Evolutionary conservation across 2,113 vertebrate species (phyloP).

Genomic region (Sterrhoptilus dennistouni): DNA sequence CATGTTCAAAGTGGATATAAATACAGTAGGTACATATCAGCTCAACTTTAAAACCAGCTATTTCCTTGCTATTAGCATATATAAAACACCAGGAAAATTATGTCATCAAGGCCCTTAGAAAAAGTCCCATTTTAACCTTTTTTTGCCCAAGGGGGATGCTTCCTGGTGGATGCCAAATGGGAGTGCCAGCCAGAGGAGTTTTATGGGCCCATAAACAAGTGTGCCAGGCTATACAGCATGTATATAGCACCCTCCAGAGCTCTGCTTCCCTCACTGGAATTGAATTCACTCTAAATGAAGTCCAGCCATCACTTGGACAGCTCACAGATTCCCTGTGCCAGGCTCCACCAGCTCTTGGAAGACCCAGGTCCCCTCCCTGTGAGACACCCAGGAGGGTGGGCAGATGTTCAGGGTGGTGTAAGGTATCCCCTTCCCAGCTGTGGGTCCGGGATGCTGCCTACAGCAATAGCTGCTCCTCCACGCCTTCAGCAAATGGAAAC

Average conservation of each 20-base stretch:
- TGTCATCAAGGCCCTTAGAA: neutral
- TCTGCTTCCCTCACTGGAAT: neutral
- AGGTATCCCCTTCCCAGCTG: neutral
- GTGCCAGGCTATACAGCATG: neutral
- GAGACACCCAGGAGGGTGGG: neutral
- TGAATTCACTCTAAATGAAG: neutral
- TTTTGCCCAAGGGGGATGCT: neutral
- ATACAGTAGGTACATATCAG: neutral
- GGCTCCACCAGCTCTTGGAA: neutral
- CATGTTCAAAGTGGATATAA: neutral
- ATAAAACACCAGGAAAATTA: neutral
- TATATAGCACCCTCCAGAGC: neutral
- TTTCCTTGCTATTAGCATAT: neutral
- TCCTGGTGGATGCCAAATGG: neutral
- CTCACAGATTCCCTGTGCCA: neutral
- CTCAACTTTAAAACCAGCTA: neutral
- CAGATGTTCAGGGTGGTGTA: neutral
- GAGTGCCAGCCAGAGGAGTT: neutral
- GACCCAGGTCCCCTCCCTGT: neutral
- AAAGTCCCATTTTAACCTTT: neutral
- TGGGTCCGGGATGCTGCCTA: conserved; percentile 6
- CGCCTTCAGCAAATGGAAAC: neutral
- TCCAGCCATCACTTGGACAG: neutral
- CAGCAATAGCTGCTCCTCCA: neutral
- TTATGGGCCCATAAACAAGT: neutral